Evolutionary conservation across 1,140 invertebrate genomes (phyloP), one percentile per base, ranked within the genome.

Genomic region (Trigoniulus corallinus): DNA sequence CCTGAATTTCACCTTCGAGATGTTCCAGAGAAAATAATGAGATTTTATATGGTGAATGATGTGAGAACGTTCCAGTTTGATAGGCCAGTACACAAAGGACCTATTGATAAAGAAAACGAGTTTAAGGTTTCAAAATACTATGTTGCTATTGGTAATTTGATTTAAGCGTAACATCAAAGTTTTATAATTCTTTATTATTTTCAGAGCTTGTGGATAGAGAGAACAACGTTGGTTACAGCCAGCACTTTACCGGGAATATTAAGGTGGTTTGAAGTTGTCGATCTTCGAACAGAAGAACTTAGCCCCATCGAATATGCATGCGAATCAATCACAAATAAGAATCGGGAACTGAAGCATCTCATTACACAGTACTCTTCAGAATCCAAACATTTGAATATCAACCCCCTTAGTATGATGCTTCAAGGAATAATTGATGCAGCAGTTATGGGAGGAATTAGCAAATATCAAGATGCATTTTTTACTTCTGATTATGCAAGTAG

Each of bases 401-500:
- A 89, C 65, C 87, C 87, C 0, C 82, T 95, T 54, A 88, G 83
- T 2, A 95, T 95, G 88, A 72, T 85, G 46, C 69, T 96, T 1
- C 62, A 74, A 65, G 91, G 91, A 18, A 87, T 89, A 24, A 89
- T 94, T 53, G 91, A 94, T 65, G 88, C 91, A 0, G 89, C 89
- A 57, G 91, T 96, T 0, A 88, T 89, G 75, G 89, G 91, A n/a
- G 92, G 92, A 7, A 86, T 95, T 46, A 82, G 81, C 27, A 95
- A 93, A 62, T 96, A 94, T 61, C 87, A 89, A 58, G 82, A 91
- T 57, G 88, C 88, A 2, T 95, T 96, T 64, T 82, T 95, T 46
- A 81, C 78, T 2, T 69, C 80, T 2, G 83, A 89, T 52, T 93
- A 88, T 62, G 67, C 78, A 0, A 72, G 75, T n/a, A 59, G 63